Percentiles rank a stretch among this genome's conserved stretches.
Conservation (phyloP, 1,140 invertebrate genomes). For the Microplitis mediator region DNA sequence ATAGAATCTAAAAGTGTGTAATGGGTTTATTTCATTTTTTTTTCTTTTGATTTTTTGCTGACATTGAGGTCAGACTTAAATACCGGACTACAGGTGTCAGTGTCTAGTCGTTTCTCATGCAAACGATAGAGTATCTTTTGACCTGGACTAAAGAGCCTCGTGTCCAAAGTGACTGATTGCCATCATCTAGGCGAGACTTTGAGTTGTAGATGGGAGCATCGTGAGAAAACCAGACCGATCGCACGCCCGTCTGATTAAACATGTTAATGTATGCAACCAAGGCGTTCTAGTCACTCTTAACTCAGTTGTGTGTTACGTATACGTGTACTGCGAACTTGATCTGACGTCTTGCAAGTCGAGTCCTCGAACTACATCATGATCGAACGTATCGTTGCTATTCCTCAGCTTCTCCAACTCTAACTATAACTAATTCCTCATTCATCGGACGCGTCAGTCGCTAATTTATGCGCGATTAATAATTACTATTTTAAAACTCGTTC, state of each 20-base stretch:
- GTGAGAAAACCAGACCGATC: constrained; percentile 13
- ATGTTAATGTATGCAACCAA: constrained; percentile 12
- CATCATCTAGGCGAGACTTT: background rate
- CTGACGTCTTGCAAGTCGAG: background rate
- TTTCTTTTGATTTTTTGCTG: no score
- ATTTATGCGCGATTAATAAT: no score
- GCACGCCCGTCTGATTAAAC: constrained; percentile 1
- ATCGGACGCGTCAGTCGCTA: no score
- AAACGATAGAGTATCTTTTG: no score
- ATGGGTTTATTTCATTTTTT: background rate
- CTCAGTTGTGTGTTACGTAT: background rate
- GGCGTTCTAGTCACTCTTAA: background rate
- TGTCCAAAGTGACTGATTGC: background rate
- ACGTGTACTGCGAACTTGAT: background rate
- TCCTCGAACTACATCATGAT: constrained; percentile 2
- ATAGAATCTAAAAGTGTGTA: background rate
- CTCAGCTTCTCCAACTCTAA: no score
- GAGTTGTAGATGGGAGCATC: background rate
- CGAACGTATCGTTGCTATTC: background rate
- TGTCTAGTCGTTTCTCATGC: no score
- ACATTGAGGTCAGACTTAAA: no score
- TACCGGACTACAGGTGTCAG: no score
- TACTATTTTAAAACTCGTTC: background rate
- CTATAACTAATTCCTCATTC: no score
- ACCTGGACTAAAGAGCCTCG: no score